Evolutionary conservation across 1,140 invertebrate genomes (phyloP).

Genomic region (Nixonia krombeini): DNA sequence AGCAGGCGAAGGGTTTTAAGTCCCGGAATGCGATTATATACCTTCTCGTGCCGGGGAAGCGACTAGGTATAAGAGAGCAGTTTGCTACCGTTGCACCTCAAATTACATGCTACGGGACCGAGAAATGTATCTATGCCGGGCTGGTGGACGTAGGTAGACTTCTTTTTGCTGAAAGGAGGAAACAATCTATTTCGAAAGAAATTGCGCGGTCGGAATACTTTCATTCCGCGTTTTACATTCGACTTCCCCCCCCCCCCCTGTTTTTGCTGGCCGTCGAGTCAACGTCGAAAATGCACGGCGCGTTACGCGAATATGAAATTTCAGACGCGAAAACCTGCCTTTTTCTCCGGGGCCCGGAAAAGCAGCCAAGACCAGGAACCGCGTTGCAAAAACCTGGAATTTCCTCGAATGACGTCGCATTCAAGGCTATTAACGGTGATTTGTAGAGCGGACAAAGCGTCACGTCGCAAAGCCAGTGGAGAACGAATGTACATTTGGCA

Average conservation of each 20-base stretch:
- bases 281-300: too few relatives aligned
- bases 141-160: conserved; percentile 25
- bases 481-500: too few relatives aligned
- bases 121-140: conserved; percentile 25
- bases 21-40: conserved; percentile 23
- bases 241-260: neutral
- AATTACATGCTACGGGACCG: conserved; percentile 32
- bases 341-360: too few relatives aligned
- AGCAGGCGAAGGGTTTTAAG: conserved; percentile 1
- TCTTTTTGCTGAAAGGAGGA: conserved; percentile 30
- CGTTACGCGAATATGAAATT: too few relatives aligned
- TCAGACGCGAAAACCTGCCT: too few relatives aligned
- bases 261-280: too few relatives aligned
- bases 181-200: conserved; percentile 27
- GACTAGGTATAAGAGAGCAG: conserved; percentile 20
- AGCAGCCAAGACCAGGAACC: too few relatives aligned
- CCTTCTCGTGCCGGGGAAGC: conserved; percentile 28
- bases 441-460: too few relatives aligned
- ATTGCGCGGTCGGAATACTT: conserved; percentile 22
- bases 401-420: too few relatives aligned
- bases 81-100: conserved; percentile 40
- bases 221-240: conserved; percentile 12
- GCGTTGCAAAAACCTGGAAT: too few relatives aligned
- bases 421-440: too few relatives aligned
- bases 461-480: too few relatives aligned